Conservation (phyloP, 2,113 vertebrate genomes). For the Saimiri boliviensis region DNA sequence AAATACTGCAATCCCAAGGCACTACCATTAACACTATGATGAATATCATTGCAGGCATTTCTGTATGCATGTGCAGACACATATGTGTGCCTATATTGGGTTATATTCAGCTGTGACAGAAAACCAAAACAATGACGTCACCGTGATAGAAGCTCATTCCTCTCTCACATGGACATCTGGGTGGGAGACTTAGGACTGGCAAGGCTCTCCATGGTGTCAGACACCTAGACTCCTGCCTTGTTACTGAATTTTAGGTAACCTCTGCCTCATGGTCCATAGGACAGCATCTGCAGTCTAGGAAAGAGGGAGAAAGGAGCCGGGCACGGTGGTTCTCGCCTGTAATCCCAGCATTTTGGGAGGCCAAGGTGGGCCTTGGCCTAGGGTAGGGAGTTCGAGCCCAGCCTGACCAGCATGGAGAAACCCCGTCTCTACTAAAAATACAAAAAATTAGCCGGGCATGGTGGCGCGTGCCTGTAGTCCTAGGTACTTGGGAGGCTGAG, state of each 20-base stretch:
- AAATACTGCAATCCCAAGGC: neutral
- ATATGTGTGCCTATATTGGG: fast-evolving
- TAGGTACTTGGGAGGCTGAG: too few species aligned
- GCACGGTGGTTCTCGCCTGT: too few species aligned
- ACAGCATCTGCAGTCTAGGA: neutral
- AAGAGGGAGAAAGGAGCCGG: neutral
- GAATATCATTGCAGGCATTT: neutral
- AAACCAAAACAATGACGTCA: neutral
- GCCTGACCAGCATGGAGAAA: too few species aligned
- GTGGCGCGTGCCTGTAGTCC: too few species aligned
- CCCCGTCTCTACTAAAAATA: too few species aligned
- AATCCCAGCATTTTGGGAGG: too few species aligned
- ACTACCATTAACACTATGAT: neutral
- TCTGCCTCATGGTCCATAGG: neutral
- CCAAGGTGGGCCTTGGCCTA: too few species aligned
- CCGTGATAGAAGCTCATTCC: neutral
- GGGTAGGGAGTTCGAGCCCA: too few species aligned
- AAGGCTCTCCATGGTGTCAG: neutral
- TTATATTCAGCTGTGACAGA: neutral
- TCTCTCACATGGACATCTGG: neutral
- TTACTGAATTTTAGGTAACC: neutral
- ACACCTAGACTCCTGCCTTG: too few species aligned
- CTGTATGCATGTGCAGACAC: neutral
- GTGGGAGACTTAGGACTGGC: neutral
- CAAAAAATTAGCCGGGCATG: too few species aligned